Evolutionary conservation across 1,140 invertebrate genomes (phyloP), one percentile per base, ranked within the genome.

Genomic region (Elysia chlorotica): DNA sequence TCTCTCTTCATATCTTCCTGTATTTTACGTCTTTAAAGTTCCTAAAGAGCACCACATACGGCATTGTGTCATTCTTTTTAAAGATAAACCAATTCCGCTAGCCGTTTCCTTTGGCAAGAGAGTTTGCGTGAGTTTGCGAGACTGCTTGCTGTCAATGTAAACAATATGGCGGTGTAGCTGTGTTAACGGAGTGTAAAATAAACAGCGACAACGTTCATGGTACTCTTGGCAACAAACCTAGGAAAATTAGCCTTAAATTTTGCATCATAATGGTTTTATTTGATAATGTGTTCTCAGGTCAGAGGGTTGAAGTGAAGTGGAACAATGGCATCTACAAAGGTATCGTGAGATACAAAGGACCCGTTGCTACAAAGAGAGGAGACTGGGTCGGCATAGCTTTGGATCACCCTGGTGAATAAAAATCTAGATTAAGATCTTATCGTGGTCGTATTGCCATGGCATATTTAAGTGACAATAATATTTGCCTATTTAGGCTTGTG

Each of bases 341-440:
- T 14, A 79, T 74, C 28, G 81, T 85, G 35, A 71, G 74, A 48
- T 85, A 82, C 63, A 85, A 84, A 73, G 83, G 83, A 28, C 48
- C 73, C 23, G 54, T 85, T 6, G 73, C 74, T 25, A 78, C 78
- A 6, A 76, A 74, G 59, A 73, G 72, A 10, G 83, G 82, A 14
- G 83, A 85, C 23, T 85, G 83, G 83, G 83, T 85, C 21, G 83
- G 83, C 31, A 73, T 85, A n/a, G 75, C 68, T 23, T 70, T 85
- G 21, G 79, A 84, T 68, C 25, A 62, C 35, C 75, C 79, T 75
- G 77, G 83, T 82, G 75, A 74, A 74, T 69, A 65, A 6, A 57
- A 17, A 0, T 48, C 2, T 31, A 25, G n/a, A 36, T 3, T 67
- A n/a, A n/a, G n/a, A n/a, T n/a, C n/a, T n/a, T n/a, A n/a, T n/a